These are phyloP conservation scores for Linyphia triangularis DNA, from an alignment of 2,888 invertebrate genomes.

Conservation along the genomic window DNA sequence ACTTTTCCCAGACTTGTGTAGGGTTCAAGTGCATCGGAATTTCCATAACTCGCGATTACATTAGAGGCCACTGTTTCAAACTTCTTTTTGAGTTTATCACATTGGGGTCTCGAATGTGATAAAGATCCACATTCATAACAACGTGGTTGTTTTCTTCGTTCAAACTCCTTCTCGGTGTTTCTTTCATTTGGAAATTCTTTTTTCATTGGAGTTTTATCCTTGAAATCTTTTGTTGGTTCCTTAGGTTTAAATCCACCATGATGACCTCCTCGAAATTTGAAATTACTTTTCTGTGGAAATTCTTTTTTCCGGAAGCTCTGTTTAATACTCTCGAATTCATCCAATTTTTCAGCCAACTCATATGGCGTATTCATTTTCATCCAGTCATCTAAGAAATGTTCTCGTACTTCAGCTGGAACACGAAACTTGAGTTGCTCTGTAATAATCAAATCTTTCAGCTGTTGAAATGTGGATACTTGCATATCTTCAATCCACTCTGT, in stretches of 20 bases:
- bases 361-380: neutral
- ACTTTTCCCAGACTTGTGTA: constrained; percentile 24
- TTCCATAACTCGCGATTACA: neutral
- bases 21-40: neutral
- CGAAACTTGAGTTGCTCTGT: constrained; percentile 12
- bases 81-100: constrained; percentile 18
- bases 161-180: neutral
- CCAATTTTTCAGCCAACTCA: neutral
- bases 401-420: constrained; percentile 5
- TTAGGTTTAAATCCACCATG: neutral
- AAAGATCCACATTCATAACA: constrained; percentile 34
- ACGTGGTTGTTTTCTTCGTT: neutral
- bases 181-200: neutral
- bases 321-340: constrained; percentile 10
- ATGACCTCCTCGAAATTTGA: neutral
- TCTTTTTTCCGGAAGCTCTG: neutral
- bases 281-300: neutral
- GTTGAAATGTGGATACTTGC: neutral
- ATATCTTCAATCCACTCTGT: neutral
- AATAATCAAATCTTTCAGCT: constrained; percentile 27
- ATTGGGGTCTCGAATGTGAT: constrained; percentile 9
- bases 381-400: constrained; percentile 5
- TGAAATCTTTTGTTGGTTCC: neutral
- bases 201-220: neutral
- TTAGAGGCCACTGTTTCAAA: neutral